phyloP scores from a whole-genome alignment of 1,140 invertebrate species.

The Zaprionus camerounensis region DNA sequence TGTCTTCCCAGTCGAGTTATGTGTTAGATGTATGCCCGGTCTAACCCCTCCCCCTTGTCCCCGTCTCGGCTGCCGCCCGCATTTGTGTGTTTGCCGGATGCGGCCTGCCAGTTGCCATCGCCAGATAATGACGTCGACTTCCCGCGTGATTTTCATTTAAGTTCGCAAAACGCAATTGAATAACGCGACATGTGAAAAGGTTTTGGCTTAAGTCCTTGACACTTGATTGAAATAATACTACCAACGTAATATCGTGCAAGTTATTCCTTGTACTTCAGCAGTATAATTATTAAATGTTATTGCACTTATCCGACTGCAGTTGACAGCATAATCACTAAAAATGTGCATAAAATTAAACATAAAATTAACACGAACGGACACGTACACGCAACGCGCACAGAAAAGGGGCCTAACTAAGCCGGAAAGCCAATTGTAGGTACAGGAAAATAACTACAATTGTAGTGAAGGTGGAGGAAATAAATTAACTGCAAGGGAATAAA shows the following conservation, averaged over 20 bases:
- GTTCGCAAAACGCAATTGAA: constrained; percentile 49
- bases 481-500: background rate
- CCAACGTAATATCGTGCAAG: background rate
- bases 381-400: constrained; percentile 16
- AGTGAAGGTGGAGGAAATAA: background rate
- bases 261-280: constrained; percentile 15
- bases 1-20: constrained; percentile 70
- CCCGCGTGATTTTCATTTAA: constrained; percentile 53
- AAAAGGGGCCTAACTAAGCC: background rate
- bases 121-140: constrained; percentile 63
- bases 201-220: background rate
- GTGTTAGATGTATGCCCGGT: constrained; percentile 56
- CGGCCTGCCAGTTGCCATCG: constrained; percentile 54
- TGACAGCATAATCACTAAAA: constrained; percentile 74
- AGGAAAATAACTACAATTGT: background rate
- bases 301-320: constrained; percentile 33
- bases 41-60: background rate
- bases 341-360: constrained; percentile 72
- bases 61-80: constrained; percentile 46
- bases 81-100: constrained; percentile 66
- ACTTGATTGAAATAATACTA: background rate
- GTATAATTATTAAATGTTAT: constrained; percentile 53
- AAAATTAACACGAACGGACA: constrained; percentile 49
- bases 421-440: background rate
- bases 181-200: constrained; percentile 19